phyloP scores from a whole-genome alignment of 2,113 vertebrate genomes.

The Oncorhynchus nerka region DNA sequence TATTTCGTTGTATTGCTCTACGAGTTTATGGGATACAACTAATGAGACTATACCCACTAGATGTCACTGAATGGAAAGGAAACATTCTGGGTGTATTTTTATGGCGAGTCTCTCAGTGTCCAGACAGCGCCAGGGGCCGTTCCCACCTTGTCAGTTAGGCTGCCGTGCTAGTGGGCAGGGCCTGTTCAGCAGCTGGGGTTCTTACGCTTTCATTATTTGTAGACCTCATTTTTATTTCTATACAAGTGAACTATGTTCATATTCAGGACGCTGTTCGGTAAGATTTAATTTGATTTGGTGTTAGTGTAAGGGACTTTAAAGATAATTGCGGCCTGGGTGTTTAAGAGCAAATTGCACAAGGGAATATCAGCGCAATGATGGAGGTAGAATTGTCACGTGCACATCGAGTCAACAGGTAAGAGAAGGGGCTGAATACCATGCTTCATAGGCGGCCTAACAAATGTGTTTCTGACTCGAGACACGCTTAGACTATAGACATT shows the following conservation, averaged over 20 bases:
- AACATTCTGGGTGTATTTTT: too few relatives aligned
- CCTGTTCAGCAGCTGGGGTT: neutral
- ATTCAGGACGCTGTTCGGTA: neutral
- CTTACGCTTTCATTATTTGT: neutral
- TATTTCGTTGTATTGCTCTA: too few relatives aligned
- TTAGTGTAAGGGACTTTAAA: neutral
- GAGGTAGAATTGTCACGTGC: neutral
- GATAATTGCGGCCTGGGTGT: neutral
- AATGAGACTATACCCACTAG: too few relatives aligned
- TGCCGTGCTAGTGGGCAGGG: neutral
- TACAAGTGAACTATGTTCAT: too few relatives aligned
- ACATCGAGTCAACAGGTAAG: neutral
- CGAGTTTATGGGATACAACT: too few relatives aligned
- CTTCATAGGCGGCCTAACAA: too few relatives aligned
- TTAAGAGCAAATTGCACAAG: neutral
- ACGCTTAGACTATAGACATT: too few relatives aligned
- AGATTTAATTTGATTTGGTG: neutral
- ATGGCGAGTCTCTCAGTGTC: too few relatives aligned
- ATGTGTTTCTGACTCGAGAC: too few relatives aligned
- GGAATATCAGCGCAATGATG: neutral
- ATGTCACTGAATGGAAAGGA: too few relatives aligned
- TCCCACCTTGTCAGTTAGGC: neutral
- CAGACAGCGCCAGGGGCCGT: too few relatives aligned
- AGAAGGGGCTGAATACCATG: neutral
- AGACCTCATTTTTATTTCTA: neutral